A percentile compares a stretch with the other conserved stretches of the same genome.
These are phyloP conservation scores for Lepus europaeus DNA, from an alignment of 2,113 vertebrate genomes.

Conservation along the genomic window DNA sequence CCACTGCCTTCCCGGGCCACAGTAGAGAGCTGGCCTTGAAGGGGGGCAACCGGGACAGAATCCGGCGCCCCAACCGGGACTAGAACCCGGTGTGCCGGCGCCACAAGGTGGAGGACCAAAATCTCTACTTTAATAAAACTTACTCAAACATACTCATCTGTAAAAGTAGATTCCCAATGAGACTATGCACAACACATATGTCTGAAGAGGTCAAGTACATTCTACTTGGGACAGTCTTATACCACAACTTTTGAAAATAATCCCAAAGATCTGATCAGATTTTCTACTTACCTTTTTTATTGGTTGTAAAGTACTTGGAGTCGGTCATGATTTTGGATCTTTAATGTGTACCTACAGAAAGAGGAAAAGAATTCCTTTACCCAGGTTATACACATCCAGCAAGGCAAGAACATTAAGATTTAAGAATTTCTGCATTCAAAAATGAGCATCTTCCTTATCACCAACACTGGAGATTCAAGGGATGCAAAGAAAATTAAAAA, in stretches of 20 bases:
- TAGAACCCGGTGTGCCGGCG: no score
- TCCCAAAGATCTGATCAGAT: not conserved
- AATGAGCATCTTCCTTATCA: conserved; percentile 24
- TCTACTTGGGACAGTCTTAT: not conserved
- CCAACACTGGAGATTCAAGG: not conserved
- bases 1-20: no score
- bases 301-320: conserved; percentile 99
- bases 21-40: no score
- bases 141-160: conserved; percentile 2
- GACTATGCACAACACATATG: not conserved
- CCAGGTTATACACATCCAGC: not conserved
- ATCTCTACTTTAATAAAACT: not conserved
- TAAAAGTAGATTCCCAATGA: conserved; percentile 16
- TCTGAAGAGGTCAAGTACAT: conserved; percentile 4
- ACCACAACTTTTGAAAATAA: conserved; percentile 27
- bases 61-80: no score
- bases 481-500: conserved; percentile 21
- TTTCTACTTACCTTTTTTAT: conserved; percentile 95
- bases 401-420: conserved; percentile 12
- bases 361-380: conserved; percentile 63
- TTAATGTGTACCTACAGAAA: conserved; percentile 85
- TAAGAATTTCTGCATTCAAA: not conserved
- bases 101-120: not conserved
- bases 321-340: conserved; percentile 94
- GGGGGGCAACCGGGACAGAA: no score